Base-by-base conservation (phyloP, 2,888 invertebrate genomes). In the Urechis unicinctus region DNA sequence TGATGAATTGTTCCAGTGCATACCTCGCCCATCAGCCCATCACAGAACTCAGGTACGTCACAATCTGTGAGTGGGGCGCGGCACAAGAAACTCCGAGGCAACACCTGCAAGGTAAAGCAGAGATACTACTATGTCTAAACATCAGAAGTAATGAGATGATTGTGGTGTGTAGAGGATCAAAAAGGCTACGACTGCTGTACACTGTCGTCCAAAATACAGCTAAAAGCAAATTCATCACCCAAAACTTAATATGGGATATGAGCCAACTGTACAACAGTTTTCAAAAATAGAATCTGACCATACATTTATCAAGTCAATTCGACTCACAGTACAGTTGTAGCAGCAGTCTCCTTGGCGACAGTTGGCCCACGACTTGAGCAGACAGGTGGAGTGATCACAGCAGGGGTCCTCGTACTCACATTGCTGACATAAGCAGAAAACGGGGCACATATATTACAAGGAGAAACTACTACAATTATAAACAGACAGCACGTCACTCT, bases 361-460 rank as follows among this genome's bases (percentile, higher is more conserved):
- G 79, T 95, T 88, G 1, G 97, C 89, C 78, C 94, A 95, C 68
- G 89, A 87, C 64, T 87, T 89, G 66, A 97, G 85, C 63, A 93
- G 89, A 81, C 97, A 98, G 51, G 96, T 96, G 78, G 91, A 88
- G 50, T 95, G 92, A 79, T 97, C 96, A 80, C 97, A 97, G 81
- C 97, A 98, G 0, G 92, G 91, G 81, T 97, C 96, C 62, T 83
- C 80, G 68, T 85, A 83, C 61, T 86, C 85, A 80, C 95, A 96
- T 73, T 93, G 91, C 77, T 79, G 62, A n/a, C n/a, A n/a, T n/a
- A n/a, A n/a, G n/a, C n/a, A n/a, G n/a, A n/a, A n/a, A n/a, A n/a
- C n/a, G n/a, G n/a, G n/a, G n/a, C n/a, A n/a, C n/a, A n/a, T n/a
- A n/a, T n/a, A n/a, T n/a, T n/a, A n/a, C n/a, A n/a, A n/a, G n/a